Evolutionary conservation across 2,797 vertebrate genomes (phyloP).

Genomic region (Propithecus deckenii): DNA sequence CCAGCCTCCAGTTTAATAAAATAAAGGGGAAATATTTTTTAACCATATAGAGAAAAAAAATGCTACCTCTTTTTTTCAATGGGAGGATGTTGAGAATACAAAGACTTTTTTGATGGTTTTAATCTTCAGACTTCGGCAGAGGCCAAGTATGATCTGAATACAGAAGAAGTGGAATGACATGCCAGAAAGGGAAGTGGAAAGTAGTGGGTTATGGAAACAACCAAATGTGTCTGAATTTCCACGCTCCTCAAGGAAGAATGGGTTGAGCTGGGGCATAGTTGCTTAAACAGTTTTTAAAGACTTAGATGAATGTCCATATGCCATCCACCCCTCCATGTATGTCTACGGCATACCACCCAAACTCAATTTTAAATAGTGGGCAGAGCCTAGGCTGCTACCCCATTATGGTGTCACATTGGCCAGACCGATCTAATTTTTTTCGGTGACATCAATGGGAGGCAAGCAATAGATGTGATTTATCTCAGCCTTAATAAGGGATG

Average conservation of each 20-base stretch:
- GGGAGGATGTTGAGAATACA: conserved; percentile 46
- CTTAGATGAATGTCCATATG: background rate
- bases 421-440: conserved; percentile 61
- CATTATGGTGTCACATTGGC: conserved; percentile 55
- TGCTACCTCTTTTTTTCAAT: background rate
- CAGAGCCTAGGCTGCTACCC: conserved; percentile 2
- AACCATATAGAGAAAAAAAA: background rate
- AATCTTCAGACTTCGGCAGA: conserved; percentile 61
- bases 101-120: conserved; percentile 66
- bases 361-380: conserved; percentile 39
- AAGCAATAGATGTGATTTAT: conserved; percentile 60
- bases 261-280: background rate
- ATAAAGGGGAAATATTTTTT: background rate
- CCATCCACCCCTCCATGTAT: background rate
- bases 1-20: background rate
- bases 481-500: conserved; percentile 57
- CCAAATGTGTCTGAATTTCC: background rate
- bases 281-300: conserved; percentile 34
- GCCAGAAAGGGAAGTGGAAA: conserved; percentile 61
- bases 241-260: background rate
- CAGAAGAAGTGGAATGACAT: conserved; percentile 49
- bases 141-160: conserved; percentile 42
- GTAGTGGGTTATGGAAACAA: conserved; percentile 39
- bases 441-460: conserved; percentile 33
- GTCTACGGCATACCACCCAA: conserved; percentile 18